A percentile compares a stretch with the other conserved stretches of the same genome.
phyloP scores from a whole-genome alignment of 1,140 invertebrate species.

The Drosophila seguyi region DNA sequence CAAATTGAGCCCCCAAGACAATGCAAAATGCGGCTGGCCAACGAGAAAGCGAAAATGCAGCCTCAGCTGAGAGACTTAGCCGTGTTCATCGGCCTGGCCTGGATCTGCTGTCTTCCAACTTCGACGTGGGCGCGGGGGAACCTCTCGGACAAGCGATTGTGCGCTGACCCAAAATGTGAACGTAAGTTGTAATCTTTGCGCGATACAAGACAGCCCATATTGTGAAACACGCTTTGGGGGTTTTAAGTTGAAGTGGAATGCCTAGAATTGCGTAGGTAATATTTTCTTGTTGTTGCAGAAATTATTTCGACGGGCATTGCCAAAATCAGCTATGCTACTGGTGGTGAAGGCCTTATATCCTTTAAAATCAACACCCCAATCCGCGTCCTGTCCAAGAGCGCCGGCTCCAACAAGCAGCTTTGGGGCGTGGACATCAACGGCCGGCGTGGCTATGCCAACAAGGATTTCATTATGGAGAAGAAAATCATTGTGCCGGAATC shows the following conservation, averaged over 20 bases:
- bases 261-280: conserved; percentile 32
- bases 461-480: conserved; percentile 85
- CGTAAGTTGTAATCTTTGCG: conserved; percentile 85
- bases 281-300: conserved; percentile 85
- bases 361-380: conserved; percentile 88
- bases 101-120: conserved; percentile 56
- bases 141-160: conserved; percentile 88
- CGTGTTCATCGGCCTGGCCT: conserved; percentile 23
- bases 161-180: conserved; percentile 87
- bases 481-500: conserved; percentile 48
- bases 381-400: conserved; percentile 90
- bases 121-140: conserved; percentile 56
- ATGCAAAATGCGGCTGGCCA: conserved; percentile 76
- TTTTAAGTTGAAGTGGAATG: neutral
- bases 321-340: conserved; percentile 87
- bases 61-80: conserved; percentile 40
- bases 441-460: conserved; percentile 89
- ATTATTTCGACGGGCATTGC: conserved; percentile 89
- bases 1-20: conserved; percentile 46
- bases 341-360: conserved; percentile 87
- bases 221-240: conserved; percentile 10
- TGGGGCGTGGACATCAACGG: conserved; percentile 91
- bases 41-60: conserved; percentile 53
- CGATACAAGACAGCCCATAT: conserved; percentile 24
- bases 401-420: conserved; percentile 88